Base-by-base conservation (phyloP, 92 coral and sea anemone genomes). In the Palythoa grandiflora region DNA sequence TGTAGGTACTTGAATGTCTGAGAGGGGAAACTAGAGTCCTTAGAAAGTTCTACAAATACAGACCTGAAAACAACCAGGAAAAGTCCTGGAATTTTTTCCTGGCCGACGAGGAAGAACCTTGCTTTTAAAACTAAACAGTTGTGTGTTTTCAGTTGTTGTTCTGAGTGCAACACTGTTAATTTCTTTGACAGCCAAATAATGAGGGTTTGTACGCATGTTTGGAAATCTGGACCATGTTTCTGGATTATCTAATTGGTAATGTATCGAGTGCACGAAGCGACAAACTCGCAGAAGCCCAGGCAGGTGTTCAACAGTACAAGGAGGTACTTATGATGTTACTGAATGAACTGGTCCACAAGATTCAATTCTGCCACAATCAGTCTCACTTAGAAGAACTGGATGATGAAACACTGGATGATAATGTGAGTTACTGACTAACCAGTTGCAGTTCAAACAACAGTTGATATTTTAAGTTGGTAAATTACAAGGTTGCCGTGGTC, bases 161-260 rank as follows among this genome's bases (percentile, higher is more conserved):
- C 50, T 61, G 2, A 17, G 20, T 14, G 20, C 20, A 1, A 17
- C 20, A 3, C n/a, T 63, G 16, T 35, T 8, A 1, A 20, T 35
- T 35, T 28, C 16, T 70, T 70, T 52, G 70, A 16, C 93, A 96
- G 99, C 99, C 98, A 5, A 91, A 92, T 54, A 75, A 92, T 71
- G 99, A 96, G 78, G 99, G 98, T 1, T 92, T 95, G 20, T 96
- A 93, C 74, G 80, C 94, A 39, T 95, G 99, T 70, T 93, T 96
- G 63, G 98, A 96, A 36, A 96, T 94, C 87, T 96, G 99, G 99
- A 89, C 94, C 28, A 93, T 94, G 54, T 96, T 96, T 91, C 87
- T 96, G 21, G 99, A 96, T 54, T 95, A 95, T 79, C 92, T 96
- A 19, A 93, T 87, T 39, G 90, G 96, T 8, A 96, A 96, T 83